These are phyloP conservation scores for Vireo altiloquus DNA, from an alignment of 2,113 vertebrate genomes.

Conservation along the genomic window DNA sequence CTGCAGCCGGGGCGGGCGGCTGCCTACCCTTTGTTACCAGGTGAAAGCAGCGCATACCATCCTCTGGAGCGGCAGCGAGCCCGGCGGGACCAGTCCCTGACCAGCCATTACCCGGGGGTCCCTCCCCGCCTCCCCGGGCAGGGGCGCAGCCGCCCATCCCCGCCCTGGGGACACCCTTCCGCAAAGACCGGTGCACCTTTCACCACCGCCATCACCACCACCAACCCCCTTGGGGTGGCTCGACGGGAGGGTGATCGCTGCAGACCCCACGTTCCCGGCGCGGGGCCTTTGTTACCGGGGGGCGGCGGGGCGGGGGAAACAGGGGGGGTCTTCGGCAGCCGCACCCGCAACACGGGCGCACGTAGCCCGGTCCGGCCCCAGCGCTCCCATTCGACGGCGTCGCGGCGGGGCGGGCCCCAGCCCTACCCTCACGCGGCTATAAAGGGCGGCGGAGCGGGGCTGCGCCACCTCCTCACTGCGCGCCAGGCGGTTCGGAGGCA, in stretches of 20 bases:
- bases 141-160: neutral
- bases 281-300: neutral
- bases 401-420: too few relatives aligned
- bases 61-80: neutral
- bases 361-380: slow-evolving; percentile 39
- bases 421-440: too few relatives aligned
- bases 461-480: too few relatives aligned
- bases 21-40: neutral
- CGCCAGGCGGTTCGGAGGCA: too few relatives aligned
- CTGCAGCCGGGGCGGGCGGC: neutral
- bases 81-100: neutral
- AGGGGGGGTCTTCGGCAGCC: neutral
- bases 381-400: too few relatives aligned
- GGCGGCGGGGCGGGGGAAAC: neutral
- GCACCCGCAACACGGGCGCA: slow-evolving; percentile 51
- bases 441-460: too few relatives aligned
- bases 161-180: neutral
- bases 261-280: neutral
- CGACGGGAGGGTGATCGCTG: neutral
- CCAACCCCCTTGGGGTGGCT: neutral
- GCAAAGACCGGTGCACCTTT: neutral
- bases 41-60: neutral
- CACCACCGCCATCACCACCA: neutral
- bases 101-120: neutral
- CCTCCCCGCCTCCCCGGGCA: neutral